These are phyloP conservation scores for Ibidorhyncha struthersii DNA, from an alignment of 2,113 vertebrate genomes.

Conservation along the genomic window DNA sequence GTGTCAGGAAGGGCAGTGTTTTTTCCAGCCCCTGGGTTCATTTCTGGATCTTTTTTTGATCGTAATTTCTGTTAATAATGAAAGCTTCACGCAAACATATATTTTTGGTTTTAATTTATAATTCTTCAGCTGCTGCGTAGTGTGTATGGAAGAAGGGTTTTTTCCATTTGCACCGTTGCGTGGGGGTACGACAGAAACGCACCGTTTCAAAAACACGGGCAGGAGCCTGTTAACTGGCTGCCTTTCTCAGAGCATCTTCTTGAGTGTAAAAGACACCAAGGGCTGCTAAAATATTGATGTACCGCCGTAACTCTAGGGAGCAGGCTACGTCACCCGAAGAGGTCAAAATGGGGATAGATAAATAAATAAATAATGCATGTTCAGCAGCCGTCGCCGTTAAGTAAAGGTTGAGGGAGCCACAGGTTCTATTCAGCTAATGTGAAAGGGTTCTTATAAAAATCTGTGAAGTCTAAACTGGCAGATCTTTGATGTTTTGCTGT, in stretches of 20 bases:
- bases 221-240: not conserved
- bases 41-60: not conserved
- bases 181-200: not conserved
- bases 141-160: not conserved
- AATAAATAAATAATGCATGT: not conserved
- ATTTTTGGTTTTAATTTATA: not conserved
- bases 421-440: not conserved
- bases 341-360: conserved; percentile 1
- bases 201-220: fast-evolving
- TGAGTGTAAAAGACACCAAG: not conserved
- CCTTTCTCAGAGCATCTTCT: not conserved
- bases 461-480: not conserved
- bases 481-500: not conserved
- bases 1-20: conserved; percentile 29
- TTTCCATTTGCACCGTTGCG: not conserved
- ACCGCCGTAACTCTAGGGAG: not conserved
- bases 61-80: not conserved
- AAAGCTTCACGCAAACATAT: not conserved
- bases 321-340: not conserved
- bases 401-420: not conserved
- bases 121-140: not conserved
- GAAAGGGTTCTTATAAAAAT: not conserved
- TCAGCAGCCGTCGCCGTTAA: not conserved
- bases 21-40: not conserved
- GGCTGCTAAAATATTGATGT: conserved; percentile 49